Percentiles rank a stretch among this genome's conserved stretches.
phyloP scores from a whole-genome alignment of 2,888 invertebrate genomes.

The Dimorphilus gyrociliatus region DNA sequence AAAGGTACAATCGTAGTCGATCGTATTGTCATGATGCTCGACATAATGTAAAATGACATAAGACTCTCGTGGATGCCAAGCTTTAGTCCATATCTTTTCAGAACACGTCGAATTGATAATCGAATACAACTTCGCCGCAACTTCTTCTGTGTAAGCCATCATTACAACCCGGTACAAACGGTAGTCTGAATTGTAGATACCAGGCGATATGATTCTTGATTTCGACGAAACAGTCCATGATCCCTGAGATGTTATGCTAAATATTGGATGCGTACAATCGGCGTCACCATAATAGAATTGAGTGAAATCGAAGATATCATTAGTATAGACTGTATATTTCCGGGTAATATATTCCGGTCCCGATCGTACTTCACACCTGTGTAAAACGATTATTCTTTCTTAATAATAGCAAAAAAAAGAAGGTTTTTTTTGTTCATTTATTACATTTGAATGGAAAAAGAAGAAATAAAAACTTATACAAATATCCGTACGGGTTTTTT shows the following conservation, averaged over 20 bases:
- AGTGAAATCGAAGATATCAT: constrained; percentile 44
- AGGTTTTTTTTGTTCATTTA: too few relatives aligned
- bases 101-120: constrained; percentile 38
- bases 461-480: too few relatives aligned
- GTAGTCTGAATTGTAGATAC: constrained; percentile 29
- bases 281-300: constrained; percentile 50
- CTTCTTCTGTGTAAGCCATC: constrained; percentile 40
- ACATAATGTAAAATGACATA: too few relatives aligned
- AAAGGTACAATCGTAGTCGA: constrained; percentile 39
- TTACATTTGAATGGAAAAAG: too few relatives aligned
- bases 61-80: too few relatives aligned
- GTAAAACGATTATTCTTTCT: too few relatives aligned
- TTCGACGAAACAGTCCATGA: constrained; percentile 43
- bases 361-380: constrained; percentile 49
- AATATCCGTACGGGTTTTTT: too few relatives aligned
- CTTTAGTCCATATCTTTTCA: too few relatives aligned
- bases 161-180: constrained; percentile 36
- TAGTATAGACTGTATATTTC: constrained; percentile 45
- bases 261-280: constrained; percentile 46
- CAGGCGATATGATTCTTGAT: too few relatives aligned
- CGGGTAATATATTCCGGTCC: constrained; percentile 50
- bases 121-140: constrained; percentile 36
- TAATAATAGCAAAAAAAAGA: too few relatives aligned
- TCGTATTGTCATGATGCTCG: too few relatives aligned
- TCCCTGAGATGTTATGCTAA: constrained; percentile 45